Percentiles rank a stretch among this genome's conserved stretches.
These are phyloP conservation scores for Amphipyra tragopoginis DNA, from an alignment of 2,888 invertebrate species.

Conservation along the genomic window DNA sequence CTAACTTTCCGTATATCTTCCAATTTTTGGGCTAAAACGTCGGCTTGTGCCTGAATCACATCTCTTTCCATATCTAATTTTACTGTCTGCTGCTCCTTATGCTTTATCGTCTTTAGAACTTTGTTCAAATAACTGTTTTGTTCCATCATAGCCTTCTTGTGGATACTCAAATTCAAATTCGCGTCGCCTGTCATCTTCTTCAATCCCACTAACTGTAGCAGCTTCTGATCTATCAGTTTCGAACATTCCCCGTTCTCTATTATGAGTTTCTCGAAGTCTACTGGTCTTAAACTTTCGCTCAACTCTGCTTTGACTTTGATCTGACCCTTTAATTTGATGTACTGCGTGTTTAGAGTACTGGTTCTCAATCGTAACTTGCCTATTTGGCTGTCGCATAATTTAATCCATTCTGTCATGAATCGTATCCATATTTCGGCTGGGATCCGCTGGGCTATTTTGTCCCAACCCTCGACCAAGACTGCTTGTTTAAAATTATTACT, in stretches of 20 bases:
- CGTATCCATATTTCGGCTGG: slow-evolving; percentile 91
- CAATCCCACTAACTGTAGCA: slow-evolving; percentile 85
- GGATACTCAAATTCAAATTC: slow-evolving; percentile 87
- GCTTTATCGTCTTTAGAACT: slow-evolving; percentile 78
- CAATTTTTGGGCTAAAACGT: slow-evolving; percentile 74
- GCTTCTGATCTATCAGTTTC: slow-evolving; percentile 88
- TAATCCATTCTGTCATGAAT: slow-evolving; percentile 91
- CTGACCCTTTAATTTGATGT: slow-evolving; percentile 87
- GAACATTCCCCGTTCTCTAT: slow-evolving; percentile 90
- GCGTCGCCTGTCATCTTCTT: slow-evolving; percentile 91
- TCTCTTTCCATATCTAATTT: slow-evolving; percentile 81
- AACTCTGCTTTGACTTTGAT: slow-evolving; percentile 89
- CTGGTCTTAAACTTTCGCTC: slow-evolving; percentile 89
- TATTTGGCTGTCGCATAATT: slow-evolving; percentile 86
- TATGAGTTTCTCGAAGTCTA: slow-evolving; percentile 91
- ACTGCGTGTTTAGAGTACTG: slow-evolving; percentile 88
- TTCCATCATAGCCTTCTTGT: slow-evolving; percentile 89
- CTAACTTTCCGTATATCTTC: slow-evolving; percentile 78
- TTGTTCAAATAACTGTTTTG: slow-evolving; percentile 83
- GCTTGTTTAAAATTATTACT: slow-evolving; percentile 84
- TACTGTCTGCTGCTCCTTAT: slow-evolving; percentile 77
- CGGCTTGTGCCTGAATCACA: slow-evolving; percentile 77
- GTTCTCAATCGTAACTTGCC: slow-evolving; percentile 90
- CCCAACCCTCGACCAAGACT: slow-evolving; percentile 87
- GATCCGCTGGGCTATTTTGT: slow-evolving; percentile 90